Evolutionary conservation across 2,797 vertebrate species (phyloP).

Genomic region (Crypturellus tataupa): DNA sequence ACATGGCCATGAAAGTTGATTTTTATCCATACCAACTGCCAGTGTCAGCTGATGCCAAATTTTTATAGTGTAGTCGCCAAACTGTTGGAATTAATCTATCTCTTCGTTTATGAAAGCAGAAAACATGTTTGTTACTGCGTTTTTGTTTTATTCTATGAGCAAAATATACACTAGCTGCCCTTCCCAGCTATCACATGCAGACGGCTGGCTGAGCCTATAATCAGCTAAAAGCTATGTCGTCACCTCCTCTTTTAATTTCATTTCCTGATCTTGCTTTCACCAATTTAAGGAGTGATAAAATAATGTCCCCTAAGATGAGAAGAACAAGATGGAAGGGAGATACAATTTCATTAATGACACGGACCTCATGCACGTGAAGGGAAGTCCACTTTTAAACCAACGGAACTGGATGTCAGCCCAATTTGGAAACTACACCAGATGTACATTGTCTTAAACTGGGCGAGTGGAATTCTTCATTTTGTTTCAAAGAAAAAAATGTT

Average conservation of each 20-base stretch:
- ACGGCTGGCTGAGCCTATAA: not conserved
- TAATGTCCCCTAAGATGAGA: conserved; percentile 22
- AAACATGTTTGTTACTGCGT: not conserved
- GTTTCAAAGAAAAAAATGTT: conserved; percentile 41
- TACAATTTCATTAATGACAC: not conserved
- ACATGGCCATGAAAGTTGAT: not conserved
- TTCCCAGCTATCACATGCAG: not conserved
- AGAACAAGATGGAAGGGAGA: conserved; percentile 15
- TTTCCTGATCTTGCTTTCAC: conserved; percentile 71
- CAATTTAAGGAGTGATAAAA: conserved; percentile 46
- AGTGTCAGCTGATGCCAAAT: not conserved
- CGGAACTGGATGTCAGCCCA: conserved; percentile 29
- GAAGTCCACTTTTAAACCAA: conserved; percentile 52
- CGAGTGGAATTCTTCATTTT: conserved; percentile 24
- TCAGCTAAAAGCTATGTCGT: not conserved
- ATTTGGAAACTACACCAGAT: conserved; percentile 29
- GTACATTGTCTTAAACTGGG: conserved; percentile 38
- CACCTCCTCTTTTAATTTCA: conserved; percentile 30
- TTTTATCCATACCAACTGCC: not conserved
- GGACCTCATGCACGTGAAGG: conserved; percentile 63
- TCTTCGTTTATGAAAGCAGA: not conserved
- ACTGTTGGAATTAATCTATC: not conserved
- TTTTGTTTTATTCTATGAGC: not conserved
- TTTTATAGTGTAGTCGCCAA: not conserved
- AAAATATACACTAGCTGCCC: not conserved